Percentiles rank a stretch among this genome's conserved stretches.
Conservation (phyloP, 2,888 invertebrate species). For the Heteromurus nitidus region DNA sequence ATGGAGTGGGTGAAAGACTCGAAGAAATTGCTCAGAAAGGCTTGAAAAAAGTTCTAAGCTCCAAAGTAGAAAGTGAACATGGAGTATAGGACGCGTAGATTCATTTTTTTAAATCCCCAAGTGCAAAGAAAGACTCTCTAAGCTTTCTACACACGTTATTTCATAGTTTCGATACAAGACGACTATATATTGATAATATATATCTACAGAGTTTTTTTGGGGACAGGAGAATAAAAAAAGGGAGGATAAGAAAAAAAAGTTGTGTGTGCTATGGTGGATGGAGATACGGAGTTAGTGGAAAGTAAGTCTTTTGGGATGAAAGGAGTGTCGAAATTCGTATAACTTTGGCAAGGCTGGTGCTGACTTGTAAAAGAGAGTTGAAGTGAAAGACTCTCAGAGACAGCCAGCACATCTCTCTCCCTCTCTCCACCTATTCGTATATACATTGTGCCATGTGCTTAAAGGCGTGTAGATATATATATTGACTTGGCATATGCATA, state of each 20-base stretch:
- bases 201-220: not conserved
- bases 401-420: too few relatives aligned
- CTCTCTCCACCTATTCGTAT: too few relatives aligned
- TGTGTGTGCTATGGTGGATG: conserved; percentile 22
- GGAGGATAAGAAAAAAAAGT: conserved; percentile 33
- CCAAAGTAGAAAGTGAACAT: conserved; percentile 11
- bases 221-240: conserved; percentile 30
- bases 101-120: conserved; percentile 51
- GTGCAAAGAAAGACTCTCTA: too few relatives aligned
- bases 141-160: conserved; percentile 18
- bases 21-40: conserved; percentile 48
- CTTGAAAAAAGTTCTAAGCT: conserved; percentile 43
- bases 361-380: conserved; percentile 58
- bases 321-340: conserved; percentile 65
- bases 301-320: conserved; percentile 64
- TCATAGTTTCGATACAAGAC: not conserved
- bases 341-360: conserved; percentile 58
- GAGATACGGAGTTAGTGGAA: conserved; percentile 55
- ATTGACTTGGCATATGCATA: not conserved
- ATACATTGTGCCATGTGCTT: too few relatives aligned
- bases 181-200: not conserved
- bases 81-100: not conserved
- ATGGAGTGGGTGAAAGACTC: conserved; percentile 9
- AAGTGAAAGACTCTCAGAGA: conserved; percentile 41
- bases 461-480: not conserved